phyloP scores from a whole-genome alignment of 2,797 vertebrate genomes.

The Gymnopithys bicolor region DNA sequence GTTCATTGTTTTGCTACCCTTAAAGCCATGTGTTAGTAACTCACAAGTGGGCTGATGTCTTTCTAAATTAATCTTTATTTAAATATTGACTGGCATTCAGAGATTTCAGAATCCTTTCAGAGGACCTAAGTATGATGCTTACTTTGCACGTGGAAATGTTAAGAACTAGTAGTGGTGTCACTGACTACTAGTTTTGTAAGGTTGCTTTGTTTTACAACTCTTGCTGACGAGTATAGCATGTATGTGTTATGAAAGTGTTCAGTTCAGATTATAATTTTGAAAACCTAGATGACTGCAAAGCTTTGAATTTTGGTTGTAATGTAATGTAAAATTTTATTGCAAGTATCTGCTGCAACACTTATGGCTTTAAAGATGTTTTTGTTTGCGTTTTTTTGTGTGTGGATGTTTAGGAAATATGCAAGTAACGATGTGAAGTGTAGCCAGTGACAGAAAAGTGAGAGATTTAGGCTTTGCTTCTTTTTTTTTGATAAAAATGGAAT shows the following conservation, averaged over 20 bases:
- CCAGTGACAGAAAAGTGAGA: not conserved
- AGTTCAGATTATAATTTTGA: not conserved
- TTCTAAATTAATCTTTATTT: not conserved
- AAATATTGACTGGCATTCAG: not conserved
- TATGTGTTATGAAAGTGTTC: not conserved
- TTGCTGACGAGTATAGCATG: not conserved
- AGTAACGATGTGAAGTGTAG: not conserved
- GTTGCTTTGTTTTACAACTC: not conserved
- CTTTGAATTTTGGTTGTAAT: not conserved
- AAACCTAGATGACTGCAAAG: not conserved
- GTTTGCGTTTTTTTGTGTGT: not conserved
- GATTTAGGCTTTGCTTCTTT: not conserved
- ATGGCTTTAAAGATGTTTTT: not conserved
- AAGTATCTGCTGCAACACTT: not conserved
- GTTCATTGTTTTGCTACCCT: not conserved
- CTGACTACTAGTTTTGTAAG: not conserved
- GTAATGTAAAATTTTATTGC: not conserved
- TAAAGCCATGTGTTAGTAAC: not conserved
- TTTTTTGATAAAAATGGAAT: not conserved
- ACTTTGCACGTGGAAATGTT: not conserved
- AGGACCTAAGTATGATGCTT: not conserved
- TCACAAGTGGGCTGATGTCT: not conserved
- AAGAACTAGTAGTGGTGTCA: not conserved
- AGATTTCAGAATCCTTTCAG: not conserved
- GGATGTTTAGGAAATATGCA: not conserved